A percentile compares a stretch with the other conserved stretches of the same genome.
These are phyloP conservation scores for Phasia obesa DNA, from an alignment of 2,888 invertebrate species.

Conservation along the genomic window DNA sequence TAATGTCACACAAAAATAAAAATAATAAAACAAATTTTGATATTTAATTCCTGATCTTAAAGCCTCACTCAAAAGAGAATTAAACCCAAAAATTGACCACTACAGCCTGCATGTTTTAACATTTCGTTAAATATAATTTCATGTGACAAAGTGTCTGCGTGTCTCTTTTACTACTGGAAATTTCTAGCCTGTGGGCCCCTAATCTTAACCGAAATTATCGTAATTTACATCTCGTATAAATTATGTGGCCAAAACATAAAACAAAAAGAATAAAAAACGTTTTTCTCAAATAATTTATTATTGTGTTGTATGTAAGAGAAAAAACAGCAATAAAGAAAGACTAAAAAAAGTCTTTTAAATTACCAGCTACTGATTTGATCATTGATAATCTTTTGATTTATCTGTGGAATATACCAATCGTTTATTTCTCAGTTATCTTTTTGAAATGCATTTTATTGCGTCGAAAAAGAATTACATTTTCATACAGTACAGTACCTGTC, in stretches of 20 bases:
- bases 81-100: conserved; percentile 1
- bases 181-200: conserved; percentile 55
- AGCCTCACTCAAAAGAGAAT: not conserved
- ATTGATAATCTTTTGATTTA: conserved; percentile 80
- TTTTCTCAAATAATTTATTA: conserved; percentile 13
- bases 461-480: no score
- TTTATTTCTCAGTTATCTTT: conserved; percentile 9
- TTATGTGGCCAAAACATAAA: conserved; percentile 48
- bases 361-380: conserved; percentile 79
- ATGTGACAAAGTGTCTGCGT: conserved; percentile 66
- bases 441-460: not conserved
- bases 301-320: not conserved
- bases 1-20: conserved; percentile 36
- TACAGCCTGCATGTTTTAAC: conserved; percentile 4
- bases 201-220: conserved; percentile 65
- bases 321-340: not conserved
- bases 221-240: conserved; percentile 67
- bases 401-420: conserved; percentile 76
- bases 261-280: conserved; percentile 14
- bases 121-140: conserved; percentile 27
- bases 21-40: not conserved
- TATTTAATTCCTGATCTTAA: not conserved
- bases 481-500: no score
- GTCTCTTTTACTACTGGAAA: conserved; percentile 55
- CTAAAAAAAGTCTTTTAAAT: conserved; percentile 67